Conservation (phyloP, 2,113 vertebrate species). For the Scolopax mira region DNA sequence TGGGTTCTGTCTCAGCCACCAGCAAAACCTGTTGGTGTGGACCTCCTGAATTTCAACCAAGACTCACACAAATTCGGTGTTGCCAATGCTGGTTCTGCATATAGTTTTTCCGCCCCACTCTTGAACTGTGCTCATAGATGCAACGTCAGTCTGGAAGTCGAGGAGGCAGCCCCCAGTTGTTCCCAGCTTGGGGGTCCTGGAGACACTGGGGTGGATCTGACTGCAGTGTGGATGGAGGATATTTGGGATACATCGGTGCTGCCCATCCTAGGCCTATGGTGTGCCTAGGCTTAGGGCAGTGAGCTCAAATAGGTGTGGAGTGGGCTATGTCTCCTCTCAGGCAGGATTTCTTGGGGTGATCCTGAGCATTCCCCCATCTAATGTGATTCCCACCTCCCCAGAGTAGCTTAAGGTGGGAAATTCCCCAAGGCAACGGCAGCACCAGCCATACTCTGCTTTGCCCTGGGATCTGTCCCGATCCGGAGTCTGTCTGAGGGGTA, state of each 20-base stretch:
- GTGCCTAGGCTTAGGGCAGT: background rate
- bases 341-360: background rate
- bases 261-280: background rate
- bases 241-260: background rate
- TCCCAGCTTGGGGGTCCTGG: rapidly evolving
- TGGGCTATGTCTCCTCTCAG: background rate
- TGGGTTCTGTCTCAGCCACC: background rate
- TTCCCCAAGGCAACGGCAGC: background rate
- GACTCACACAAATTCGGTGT: background rate
- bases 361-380: background rate
- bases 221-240: background rate
- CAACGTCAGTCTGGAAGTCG: background rate
- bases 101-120: background rate
- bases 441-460: background rate
- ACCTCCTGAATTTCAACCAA: background rate
- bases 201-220: background rate
- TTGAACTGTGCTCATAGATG: background rate
- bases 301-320: rapidly evolving
- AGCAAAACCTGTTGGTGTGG: background rate
- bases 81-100: background rate
- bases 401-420: background rate
- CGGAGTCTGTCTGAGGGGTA: background rate
- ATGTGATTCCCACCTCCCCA: background rate
- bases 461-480: background rate
- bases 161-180: background rate